Percentiles rank a stretch among this genome's conserved stretches.
Conservation (phyloP, 1,140 invertebrate genomes). For the Laodelphax striatellus region DNA sequence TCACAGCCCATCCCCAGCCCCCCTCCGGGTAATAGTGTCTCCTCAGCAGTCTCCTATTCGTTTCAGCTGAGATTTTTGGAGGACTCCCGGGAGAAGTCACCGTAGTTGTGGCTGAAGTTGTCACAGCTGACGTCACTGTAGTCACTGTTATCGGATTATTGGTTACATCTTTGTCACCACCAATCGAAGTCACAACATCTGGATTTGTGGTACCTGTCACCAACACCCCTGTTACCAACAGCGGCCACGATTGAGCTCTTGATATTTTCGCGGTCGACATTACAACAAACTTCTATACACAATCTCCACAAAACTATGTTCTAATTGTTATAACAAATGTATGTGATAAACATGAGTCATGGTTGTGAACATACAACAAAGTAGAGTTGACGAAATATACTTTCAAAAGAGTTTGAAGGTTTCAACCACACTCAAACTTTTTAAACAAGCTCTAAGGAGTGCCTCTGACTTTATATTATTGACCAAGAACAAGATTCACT, state of each 20-base stretch:
- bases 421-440: too few species aligned
- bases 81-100: neutral
- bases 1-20: conserved; percentile 69
- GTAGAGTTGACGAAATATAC: too few species aligned
- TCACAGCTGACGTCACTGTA: neutral
- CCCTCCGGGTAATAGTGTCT: conserved; percentile 68
- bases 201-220: too few species aligned
- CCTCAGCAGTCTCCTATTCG: conserved; percentile 39
- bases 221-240: neutral
- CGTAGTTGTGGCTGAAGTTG: neutral
- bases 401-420: too few species aligned
- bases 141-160: neutral
- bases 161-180: too few species aligned
- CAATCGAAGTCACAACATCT: too few species aligned
- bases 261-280: conserved; percentile 3
- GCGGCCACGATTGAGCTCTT: conserved; percentile 16
- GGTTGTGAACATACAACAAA: too few species aligned
- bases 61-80: conserved; percentile 28
- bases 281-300: neutral
- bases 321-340: neutral
- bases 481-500: too few species aligned
- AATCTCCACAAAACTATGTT: neutral
- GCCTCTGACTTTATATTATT: too few species aligned
- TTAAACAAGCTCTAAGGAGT: too few species aligned
- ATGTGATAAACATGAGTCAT: too few species aligned